Evolutionary conservation across 1,140 invertebrate genomes (phyloP).

Genomic region (Camponotus floridanus): DNA sequence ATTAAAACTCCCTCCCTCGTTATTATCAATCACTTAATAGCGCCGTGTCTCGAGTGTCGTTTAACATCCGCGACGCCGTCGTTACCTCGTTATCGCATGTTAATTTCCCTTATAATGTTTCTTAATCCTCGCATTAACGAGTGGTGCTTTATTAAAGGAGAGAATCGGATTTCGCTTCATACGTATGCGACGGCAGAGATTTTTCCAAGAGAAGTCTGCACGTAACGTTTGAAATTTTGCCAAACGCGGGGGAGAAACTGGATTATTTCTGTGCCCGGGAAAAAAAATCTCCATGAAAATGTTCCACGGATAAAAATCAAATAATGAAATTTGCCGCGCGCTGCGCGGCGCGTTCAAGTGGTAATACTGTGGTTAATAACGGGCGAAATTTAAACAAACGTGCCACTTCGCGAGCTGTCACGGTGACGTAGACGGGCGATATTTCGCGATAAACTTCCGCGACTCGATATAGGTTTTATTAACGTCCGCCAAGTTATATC

Average conservation of each 20-base stretch:
- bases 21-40: conserved; percentile 66
- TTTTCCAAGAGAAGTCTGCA: background rate
- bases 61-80: conserved; percentile 11
- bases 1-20: conserved; percentile 62
- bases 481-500: conserved; percentile 44
- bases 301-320: conserved; percentile 18
- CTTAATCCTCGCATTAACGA: background rate
- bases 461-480: conserved; percentile 25
- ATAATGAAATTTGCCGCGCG: background rate
- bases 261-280: background rate
- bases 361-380: conserved; percentile 25
- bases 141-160: conserved; percentile 1
- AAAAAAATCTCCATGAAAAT: background rate
- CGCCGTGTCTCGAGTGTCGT: background rate
- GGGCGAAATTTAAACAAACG: conserved; percentile 31
- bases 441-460: conserved; percentile 2
- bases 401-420: conserved; percentile 21
- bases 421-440: background rate
- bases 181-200: background rate
- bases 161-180: background rate
- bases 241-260: background rate
- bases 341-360: background rate
- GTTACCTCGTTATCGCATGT: conserved; percentile 14
- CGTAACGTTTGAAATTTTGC: background rate
- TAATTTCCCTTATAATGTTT: conserved; percentile 12